Evolutionary conservation across 2,113 vertebrate species (phyloP).

Genomic region (Albula goreensis): DNA sequence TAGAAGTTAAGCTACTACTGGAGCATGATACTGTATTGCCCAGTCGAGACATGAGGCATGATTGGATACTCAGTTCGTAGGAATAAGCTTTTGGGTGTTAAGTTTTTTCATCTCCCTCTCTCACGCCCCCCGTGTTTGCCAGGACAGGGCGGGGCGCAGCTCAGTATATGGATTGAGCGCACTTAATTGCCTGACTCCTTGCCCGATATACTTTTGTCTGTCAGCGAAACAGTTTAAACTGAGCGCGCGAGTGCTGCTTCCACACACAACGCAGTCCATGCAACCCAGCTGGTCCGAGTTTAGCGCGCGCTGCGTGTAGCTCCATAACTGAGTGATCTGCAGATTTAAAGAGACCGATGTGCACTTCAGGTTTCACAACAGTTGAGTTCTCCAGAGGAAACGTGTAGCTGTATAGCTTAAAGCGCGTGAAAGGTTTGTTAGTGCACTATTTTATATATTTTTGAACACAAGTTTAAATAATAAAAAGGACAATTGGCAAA

Average conservation of each 20-base stretch:
- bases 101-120: background rate
- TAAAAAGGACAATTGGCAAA: background rate
- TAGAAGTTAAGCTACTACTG: too few relatives aligned
- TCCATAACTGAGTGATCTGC: background rate
- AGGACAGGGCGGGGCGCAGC: conserved; percentile 58
- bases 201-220: conserved; percentile 11
- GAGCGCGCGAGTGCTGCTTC: conserved; percentile 21
- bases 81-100: background rate
- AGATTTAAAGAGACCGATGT: conserved; percentile 22
- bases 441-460: too few relatives aligned
- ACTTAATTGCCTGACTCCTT: conserved; percentile 13
- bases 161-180: background rate
- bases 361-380: conserved; percentile 11
- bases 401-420: background rate
- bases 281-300: conserved; percentile 32
- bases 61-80: background rate
- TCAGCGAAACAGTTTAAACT: conserved; percentile 26
- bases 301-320: background rate
- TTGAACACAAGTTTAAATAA: too few relatives aligned
- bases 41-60: background rate
- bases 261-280: background rate
- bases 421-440: background rate
- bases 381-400: background rate
- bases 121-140: conserved; percentile 60
- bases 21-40: background rate